phyloP scores from a whole-genome alignment of 2,113 vertebrate species.

The Nerophis lumbriciformis region DNA sequence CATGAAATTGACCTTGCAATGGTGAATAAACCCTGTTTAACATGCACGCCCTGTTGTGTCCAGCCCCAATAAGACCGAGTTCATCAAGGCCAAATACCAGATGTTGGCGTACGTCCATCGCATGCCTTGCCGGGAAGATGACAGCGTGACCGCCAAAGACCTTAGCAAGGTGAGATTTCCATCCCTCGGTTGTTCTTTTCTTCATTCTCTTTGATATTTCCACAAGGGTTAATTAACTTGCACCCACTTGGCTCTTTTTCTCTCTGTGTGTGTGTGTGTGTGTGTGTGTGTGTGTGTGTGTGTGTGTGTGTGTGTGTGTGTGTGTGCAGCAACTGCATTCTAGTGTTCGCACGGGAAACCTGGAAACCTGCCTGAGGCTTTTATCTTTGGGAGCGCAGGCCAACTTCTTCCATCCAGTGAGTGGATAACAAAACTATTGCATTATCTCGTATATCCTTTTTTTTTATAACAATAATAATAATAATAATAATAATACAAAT shows the following conservation, averaged over 20 bases:
- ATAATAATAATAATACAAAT: too few species aligned
- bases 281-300: too few species aligned
- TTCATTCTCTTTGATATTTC: too few species aligned
- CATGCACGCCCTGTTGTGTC: conserved; percentile 23
- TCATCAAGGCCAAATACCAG: conserved; percentile 97
- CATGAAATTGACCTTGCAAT: too few species aligned
- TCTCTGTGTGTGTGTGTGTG: too few species aligned
- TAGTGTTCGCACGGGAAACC: conserved; percentile 92
- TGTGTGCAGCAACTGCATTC: conserved; percentile 91
- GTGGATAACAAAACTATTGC: conserved; percentile 28
- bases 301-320: neutral
- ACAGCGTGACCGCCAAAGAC: conserved; percentile 94
- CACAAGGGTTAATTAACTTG: neutral
- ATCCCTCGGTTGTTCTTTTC: neutral
- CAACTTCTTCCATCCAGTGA: conserved; percentile 96
- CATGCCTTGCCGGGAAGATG: conserved; percentile 93
- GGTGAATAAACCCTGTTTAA: too few species aligned
- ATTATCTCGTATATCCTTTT: conserved; percentile 1
- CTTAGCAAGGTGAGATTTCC: conserved; percentile 85
- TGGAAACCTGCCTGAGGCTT: conserved; percentile 91
- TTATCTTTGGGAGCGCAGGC: conserved; percentile 93
- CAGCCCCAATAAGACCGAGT: conserved; percentile 96
- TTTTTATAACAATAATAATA: neutral
- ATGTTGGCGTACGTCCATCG: conserved; percentile 96
- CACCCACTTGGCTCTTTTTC: conserved; percentile 1